These are phyloP conservation scores for Oscheius sp. DNA, from an alignment of 1,140 invertebrate species.

Conservation along the genomic window DNA sequence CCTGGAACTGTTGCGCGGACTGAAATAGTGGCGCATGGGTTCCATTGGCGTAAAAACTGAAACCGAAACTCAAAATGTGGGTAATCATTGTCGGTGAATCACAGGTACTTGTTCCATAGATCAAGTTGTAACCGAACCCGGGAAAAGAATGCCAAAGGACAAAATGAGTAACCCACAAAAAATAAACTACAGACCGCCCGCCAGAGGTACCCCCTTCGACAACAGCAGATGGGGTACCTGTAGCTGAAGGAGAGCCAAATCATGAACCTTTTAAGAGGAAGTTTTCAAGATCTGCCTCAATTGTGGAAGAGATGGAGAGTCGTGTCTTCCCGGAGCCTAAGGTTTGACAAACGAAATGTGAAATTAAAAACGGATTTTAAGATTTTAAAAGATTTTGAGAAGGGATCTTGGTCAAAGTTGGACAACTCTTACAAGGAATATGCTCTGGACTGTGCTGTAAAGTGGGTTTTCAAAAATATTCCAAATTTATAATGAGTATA, in stretches of 20 bases:
- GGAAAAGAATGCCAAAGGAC: neutral
- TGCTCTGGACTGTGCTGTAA: constrained; percentile 37
- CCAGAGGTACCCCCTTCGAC: neutral
- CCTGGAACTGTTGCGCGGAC: neutral
- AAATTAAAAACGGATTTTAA: neutral
- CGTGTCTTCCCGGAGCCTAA: constrained; percentile 35
- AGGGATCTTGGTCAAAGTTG: constrained; percentile 25
- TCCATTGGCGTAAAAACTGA: too few species aligned
- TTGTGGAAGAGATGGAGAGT: constrained; percentile 36
- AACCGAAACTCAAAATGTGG: too few species aligned
- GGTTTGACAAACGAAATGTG: constrained; percentile 17
- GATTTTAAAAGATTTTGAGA: constrained; percentile 24
- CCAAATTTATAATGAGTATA: too few species aligned
- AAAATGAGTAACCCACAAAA: neutral
- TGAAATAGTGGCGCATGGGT: neutral
- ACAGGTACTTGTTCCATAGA: too few species aligned
- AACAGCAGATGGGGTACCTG: neutral
- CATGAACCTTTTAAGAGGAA: constrained; percentile 19
- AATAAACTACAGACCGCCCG: neutral
- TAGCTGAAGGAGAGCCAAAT: neutral
- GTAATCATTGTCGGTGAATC: too few species aligned
- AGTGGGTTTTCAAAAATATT: constrained; percentile 3
- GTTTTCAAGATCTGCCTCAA: constrained; percentile 36
- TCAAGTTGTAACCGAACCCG: neutral
- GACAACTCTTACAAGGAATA: constrained; percentile 24